Percentiles rank a stretch among this genome's conserved stretches.
Evolutionary conservation across 2,888 invertebrate genomes (phyloP).

Genomic region (Podotricha telesiphe): DNA sequence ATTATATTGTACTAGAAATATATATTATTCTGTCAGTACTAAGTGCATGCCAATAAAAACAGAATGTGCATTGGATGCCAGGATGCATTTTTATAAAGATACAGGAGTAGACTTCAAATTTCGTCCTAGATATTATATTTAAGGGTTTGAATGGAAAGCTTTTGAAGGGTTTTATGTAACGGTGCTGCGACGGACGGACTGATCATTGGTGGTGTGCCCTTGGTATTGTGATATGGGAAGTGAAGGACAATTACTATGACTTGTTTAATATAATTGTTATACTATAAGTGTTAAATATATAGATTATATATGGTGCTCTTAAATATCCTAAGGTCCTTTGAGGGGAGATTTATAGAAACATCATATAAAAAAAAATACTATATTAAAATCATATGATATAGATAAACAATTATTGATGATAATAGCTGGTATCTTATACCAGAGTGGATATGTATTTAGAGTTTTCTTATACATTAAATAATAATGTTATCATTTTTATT

Average conservation of each 20-base stretch:
- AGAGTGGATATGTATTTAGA: conserved; percentile 8
- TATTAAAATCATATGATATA: neutral
- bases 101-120: conserved; percentile 54
- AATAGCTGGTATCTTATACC: neutral
- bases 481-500: conserved; percentile 9
- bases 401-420: neutral
- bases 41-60: conserved; percentile 32
- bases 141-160: conserved; percentile 45
- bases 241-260: conserved; percentile 56
- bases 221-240: conserved; percentile 70
- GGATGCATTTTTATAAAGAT: conserved; percentile 48
- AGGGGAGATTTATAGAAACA: neutral
- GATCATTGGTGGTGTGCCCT: conserved; percentile 60
- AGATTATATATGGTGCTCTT: conserved; percentile 47
- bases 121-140: conserved; percentile 48
- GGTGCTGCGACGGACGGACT: conserved; percentile 56
- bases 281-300: conserved; percentile 76
- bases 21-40: conserved; percentile 22
- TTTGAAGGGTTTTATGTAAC: conserved; percentile 43
- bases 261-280: conserved; percentile 71
- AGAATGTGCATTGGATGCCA: conserved; percentile 48
- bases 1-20: conserved; percentile 27
- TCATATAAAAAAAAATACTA: neutral
- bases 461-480: conserved; percentile 11
- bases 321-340: conserved; percentile 10